Evolutionary conservation across 2,888 invertebrate species (phyloP).

Genomic region (Petrolisthes cinctipes): DNA sequence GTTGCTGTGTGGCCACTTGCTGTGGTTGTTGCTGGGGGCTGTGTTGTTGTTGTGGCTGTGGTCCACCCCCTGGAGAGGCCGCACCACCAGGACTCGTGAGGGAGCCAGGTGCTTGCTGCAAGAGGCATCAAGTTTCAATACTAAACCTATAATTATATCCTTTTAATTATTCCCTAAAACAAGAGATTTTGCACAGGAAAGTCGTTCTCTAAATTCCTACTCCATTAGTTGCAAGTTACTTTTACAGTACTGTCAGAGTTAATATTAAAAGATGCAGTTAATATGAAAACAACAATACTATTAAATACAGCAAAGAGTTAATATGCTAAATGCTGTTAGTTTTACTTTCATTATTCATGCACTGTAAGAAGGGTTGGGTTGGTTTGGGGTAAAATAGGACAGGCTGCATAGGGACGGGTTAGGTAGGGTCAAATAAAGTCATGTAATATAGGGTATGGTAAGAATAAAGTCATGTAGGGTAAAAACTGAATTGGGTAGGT

Average conservation of each 20-base stretch:
- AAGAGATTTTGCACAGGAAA: not conserved
- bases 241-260: not conserved
- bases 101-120: slow-evolving; percentile 53
- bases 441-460: too few species aligned
- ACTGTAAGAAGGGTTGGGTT: not conserved
- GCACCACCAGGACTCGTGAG: slow-evolving; percentile 55
- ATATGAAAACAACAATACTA: not conserved
- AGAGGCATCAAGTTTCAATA: not conserved
- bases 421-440: too few species aligned
- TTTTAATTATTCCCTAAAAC: not conserved
- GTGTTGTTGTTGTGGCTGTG: slow-evolving; percentile 47
- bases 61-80: slow-evolving; percentile 51
- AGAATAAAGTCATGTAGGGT: too few species aligned
- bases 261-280: not conserved
- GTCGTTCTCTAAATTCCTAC: not conserved
- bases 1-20: slow-evolving; percentile 52
- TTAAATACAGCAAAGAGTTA: not conserved
- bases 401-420: not conserved
- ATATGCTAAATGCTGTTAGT: not conserved
- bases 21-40: slow-evolving; percentile 55
- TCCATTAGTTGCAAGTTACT: not conserved
- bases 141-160: too few species aligned
- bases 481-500: too few species aligned
- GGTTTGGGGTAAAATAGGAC: not conserved
- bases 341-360: slow-evolving; percentile 26